A percentile compares a stretch with the other conserved stretches of the same genome.
These are phyloP conservation scores for Calcarius ornatus DNA, from an alignment of 2,113 vertebrate species.

Conservation along the genomic window DNA sequence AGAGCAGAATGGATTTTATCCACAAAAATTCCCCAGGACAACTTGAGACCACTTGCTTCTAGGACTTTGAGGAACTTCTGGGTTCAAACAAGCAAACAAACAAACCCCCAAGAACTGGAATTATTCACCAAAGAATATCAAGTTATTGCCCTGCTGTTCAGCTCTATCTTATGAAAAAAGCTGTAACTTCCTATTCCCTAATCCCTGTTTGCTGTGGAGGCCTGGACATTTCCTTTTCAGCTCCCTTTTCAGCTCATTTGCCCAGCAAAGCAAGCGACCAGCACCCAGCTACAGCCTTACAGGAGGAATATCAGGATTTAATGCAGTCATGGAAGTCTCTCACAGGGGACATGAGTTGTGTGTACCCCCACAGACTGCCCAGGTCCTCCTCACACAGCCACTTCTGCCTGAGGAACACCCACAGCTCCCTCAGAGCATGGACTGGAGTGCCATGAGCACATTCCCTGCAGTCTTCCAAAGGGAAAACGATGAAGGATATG, in stretches of 20 bases:
- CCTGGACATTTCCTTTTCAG: neutral
- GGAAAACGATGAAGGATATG: neutral
- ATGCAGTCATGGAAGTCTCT: neutral
- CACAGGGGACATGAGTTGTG: neutral
- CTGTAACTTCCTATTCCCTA: neutral
- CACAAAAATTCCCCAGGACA: neutral
- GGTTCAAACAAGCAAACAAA: neutral
- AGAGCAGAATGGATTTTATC: constrained; percentile 8
- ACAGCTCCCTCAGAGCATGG: neutral
- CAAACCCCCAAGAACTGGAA: neutral
- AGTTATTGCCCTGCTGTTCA: neutral
- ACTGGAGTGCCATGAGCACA: neutral
- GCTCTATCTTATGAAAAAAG: neutral
- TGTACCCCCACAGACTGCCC: fast-evolving
- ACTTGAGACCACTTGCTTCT: neutral
- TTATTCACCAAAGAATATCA: neutral
- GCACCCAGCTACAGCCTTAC: neutral
- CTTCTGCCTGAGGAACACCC: neutral
- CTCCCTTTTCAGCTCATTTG: neutral
- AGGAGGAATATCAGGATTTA: neutral
- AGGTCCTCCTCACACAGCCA: neutral
- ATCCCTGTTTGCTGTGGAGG: neutral
- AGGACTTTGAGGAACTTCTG: neutral
- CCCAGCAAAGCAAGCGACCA: neutral
- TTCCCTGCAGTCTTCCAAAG: neutral